phyloP scores from a whole-genome alignment of 1,140 invertebrate genomes.

The Reticulitermes speratus region DNA sequence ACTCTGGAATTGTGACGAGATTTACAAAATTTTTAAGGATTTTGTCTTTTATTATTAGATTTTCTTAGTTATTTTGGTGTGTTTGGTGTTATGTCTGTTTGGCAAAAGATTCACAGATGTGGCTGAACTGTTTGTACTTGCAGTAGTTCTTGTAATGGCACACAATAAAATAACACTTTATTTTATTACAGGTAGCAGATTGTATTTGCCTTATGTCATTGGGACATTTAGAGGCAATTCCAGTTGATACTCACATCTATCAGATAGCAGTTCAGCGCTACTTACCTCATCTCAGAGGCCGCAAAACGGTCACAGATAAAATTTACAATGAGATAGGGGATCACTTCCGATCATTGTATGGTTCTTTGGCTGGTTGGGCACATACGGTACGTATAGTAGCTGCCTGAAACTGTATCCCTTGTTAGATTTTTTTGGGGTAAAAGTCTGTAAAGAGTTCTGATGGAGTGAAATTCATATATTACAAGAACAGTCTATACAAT shows the following conservation, averaged over 20 bases:
- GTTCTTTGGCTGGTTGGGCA: slow-evolving; percentile 90
- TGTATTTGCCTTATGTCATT: slow-evolving; percentile 98
- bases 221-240: slow-evolving; percentile 83
- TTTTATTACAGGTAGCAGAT: slow-evolving; percentile 79
- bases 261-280: slow-evolving; percentile 85
- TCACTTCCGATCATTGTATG: slow-evolving; percentile 80
- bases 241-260: slow-evolving; percentile 96
- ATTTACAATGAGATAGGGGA: slow-evolving; percentile 83
- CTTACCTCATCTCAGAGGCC: slow-evolving; percentile 70
- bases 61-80: too few relatives aligned
- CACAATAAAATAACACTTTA: not conserved
- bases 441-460: too few relatives aligned
- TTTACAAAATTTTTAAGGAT: too few relatives aligned
- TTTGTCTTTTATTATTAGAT: too few relatives aligned
- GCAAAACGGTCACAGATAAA: slow-evolving; percentile 80
- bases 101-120: too few relatives aligned
- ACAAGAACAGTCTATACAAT: too few relatives aligned
- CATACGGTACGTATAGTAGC: slow-evolving; percentile 71
- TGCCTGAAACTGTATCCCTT: not conserved
- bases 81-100: too few relatives aligned
- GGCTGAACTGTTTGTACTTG: too few relatives aligned
- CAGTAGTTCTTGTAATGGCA: too few relatives aligned
- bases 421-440: too few relatives aligned
- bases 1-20: too few relatives aligned
- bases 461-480: too few relatives aligned